A percentile compares a stretch with the other conserved stretches of the same genome.
Conservation (phyloP, 2,888 invertebrate species). For the Cryptocephalus moraei region DNA sequence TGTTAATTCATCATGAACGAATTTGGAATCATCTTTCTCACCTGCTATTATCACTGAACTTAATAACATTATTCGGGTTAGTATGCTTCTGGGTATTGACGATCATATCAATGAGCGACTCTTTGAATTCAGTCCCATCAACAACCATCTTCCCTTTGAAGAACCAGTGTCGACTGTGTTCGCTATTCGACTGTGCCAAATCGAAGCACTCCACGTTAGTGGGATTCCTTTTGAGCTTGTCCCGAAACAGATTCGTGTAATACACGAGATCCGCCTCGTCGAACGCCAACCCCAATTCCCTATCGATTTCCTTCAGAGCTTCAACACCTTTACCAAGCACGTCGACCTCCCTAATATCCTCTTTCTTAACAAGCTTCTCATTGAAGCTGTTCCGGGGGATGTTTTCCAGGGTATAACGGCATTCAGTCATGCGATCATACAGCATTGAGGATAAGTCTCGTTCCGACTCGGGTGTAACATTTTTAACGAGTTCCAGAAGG, state of each 20-base stretch:
- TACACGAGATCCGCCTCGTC: constrained; percentile 88
- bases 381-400: constrained; percentile 55
- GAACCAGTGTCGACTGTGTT: constrained; percentile 98
- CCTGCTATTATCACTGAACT: constrained; percentile 96
- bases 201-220: constrained; percentile 97
- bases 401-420: constrained; percentile 61
- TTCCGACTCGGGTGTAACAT: constrained; percentile 35
- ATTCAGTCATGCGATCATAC: constrained; percentile 91
- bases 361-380: constrained; percentile 53
- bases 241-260: constrained; percentile 77
- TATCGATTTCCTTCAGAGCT: constrained; percentile 66
- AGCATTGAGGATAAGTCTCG: constrained; percentile 50
- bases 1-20: too few species aligned
- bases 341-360: constrained; percentile 76
- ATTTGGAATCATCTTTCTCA: constrained; percentile 28
- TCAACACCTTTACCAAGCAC: constrained; percentile 63
- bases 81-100: constrained; percentile 77
- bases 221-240: constrained; percentile 79
- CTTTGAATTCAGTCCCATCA: constrained; percentile 66
- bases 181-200: constrained; percentile 95
- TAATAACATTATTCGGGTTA: constrained; percentile 90
- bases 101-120: constrained; percentile 87
- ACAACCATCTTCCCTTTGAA: constrained; percentile 85
- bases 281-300: constrained; percentile 68
- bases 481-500: constrained; percentile 44